Base-by-base conservation (phyloP, 2,888 invertebrate species). In the Zygothrica quintamaculata region DNA sequence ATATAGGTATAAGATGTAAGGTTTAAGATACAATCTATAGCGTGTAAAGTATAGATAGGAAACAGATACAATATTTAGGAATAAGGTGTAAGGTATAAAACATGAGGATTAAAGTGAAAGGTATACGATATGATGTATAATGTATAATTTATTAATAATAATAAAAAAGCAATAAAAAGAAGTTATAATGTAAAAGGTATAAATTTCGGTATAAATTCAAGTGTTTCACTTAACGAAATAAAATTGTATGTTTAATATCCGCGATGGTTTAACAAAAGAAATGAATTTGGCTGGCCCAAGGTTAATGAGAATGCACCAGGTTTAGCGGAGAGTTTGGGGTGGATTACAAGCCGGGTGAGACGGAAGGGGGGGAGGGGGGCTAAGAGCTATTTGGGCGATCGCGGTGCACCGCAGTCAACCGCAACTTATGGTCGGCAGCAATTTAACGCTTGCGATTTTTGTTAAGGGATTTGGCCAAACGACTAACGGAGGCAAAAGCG, bases 381-480 rank as follows among this genome's bases (percentile, higher is more conserved):
- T 22, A 5, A 22, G 18, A 22, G 18, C 18, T 22, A n/a, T 9
- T 11, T 8, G 29, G 8, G 44, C 3, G 52, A 18, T 33, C 8
- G 13, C n/a, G 26, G 16, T 39, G 29, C 46, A 43, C 43, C 67
- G 71, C 71, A 73, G 64, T 64, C 59, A 60, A 65, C 65, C 72
- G 56, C 74, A 69, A 69, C 75, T 77, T 82, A 74, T 73, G 67
- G 67, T 67, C 64, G 51, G 59, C 80, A 78, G 76, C 80, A 80
- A 80, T 80, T 80, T 80, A 80, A 80, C 84, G 80, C 84, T 84
- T 67, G 71, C 84, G 84, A 80, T 76, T 80, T 74, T 64, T 55
- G 84, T 52, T 68, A 76, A 74, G 79, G 82, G 76, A 78, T 82
- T 78, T 75, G 18, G 18, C 18, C 60, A 44, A 50, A 36, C 57